Base-by-base conservation (phyloP, 2,888 invertebrate genomes). In the Germaria angustata region DNA sequence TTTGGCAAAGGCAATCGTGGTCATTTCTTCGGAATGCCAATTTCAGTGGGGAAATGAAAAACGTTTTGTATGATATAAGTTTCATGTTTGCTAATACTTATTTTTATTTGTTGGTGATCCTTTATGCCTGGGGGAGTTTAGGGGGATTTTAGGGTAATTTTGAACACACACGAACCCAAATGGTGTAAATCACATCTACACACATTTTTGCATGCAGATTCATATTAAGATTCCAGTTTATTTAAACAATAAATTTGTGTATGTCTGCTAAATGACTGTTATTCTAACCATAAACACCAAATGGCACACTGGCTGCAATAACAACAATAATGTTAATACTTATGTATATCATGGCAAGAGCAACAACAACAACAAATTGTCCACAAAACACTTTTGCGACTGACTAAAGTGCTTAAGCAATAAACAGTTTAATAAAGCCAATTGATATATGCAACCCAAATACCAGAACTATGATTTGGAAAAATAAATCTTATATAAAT, bases 221-320 rank as follows among this genome's bases (percentile, higher is more conserved):
- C 65, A 55, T 73, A 79, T 79, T 77, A 81, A 81, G 80, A 72
- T 81, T 80, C 77, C 80, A 84, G 80, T 81, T 84, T 85, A 87
- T 86, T 85, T 82, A 78, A 84, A 86, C 86, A 85, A 85, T 85
- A 85, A 85, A 85, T 84, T 77, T 83, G 85, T 84, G 85, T 85
- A 72, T 80, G 77, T 75, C 82, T 79, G 71, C 61, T 51, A 81
- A 82, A 82, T 79, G 75, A 82, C 75, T 71, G 71, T 72, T 76
- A 39, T 82, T 75, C 68, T 63, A 71, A 76, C 78, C 73, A 80
- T 84, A 86, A 84, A 84, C 75, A 82, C 86, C 84, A 86, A 86
- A 87, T 86, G 84, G 85, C 81, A 84, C 83, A 83, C 41, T 78
- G 72, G 66, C 59, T 78, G 68, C 73, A 59, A 32, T 32, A 72